Conservation (phyloP, 1,140 invertebrate species). For the Bradynema listronoti region DNA sequence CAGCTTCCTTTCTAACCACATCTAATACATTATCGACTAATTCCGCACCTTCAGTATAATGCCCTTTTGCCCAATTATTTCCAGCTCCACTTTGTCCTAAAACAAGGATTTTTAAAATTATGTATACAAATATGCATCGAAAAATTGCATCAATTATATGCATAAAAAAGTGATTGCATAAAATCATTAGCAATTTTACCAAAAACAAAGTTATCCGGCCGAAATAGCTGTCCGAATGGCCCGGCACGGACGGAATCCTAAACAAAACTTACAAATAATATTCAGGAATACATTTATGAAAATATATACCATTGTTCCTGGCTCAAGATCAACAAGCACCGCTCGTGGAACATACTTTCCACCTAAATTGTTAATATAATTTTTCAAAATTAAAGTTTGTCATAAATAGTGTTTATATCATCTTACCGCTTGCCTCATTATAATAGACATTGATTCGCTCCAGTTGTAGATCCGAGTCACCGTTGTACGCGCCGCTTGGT, state of each 20-base stretch:
- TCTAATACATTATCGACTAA: slow-evolving; percentile 77
- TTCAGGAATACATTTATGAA: too few species aligned
- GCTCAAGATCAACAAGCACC: slow-evolving; percentile 82
- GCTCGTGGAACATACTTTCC: slow-evolving; percentile 86
- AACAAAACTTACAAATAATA: too few species aligned
- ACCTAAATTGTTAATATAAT: slow-evolving; percentile 57
- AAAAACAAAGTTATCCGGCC: slow-evolving; percentile 81
- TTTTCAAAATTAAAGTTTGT: too few species aligned
- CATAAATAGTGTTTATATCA: background rate
- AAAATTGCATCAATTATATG: too few species aligned
- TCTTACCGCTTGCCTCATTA: slow-evolving; percentile 59
- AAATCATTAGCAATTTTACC: slow-evolving; percentile 71
- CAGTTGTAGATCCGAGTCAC: slow-evolving; percentile 59
- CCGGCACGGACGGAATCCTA: slow-evolving; percentile 81
- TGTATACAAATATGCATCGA: too few species aligned
- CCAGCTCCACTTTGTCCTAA: slow-evolving; percentile 70
- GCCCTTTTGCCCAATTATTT: slow-evolving; percentile 75
- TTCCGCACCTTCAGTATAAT: slow-evolving; percentile 65
- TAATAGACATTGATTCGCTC: slow-evolving; percentile 61
- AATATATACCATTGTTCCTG: slow-evolving; percentile 80
- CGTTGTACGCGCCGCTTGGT: slow-evolving; percentile 59
- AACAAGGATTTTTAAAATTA: too few species aligned
- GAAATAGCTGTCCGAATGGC: slow-evolving; percentile 72
- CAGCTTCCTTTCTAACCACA: slow-evolving; percentile 77
- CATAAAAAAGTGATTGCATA: too few species aligned